A percentile compares a stretch with the other conserved stretches of the same genome.
phyloP scores from a whole-genome alignment of 1,140 invertebrate species.

The Drosophila yakuba region DNA sequence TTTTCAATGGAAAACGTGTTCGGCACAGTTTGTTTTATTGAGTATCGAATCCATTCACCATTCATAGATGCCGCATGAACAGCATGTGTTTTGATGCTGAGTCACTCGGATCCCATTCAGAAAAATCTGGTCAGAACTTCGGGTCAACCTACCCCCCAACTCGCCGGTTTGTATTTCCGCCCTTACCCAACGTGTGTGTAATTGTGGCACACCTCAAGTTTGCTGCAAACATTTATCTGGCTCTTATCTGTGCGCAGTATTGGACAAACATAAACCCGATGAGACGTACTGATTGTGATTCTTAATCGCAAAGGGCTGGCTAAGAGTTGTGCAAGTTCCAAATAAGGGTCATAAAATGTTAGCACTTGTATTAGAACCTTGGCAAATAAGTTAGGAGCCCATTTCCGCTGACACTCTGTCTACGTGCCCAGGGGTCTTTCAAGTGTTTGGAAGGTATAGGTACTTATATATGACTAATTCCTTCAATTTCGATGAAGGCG shows the following conservation, averaged over 20 bases:
- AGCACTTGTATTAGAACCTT: slow-evolving; percentile 3
- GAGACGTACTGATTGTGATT: not conserved
- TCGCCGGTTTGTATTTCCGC: not conserved
- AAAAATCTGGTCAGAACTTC: slow-evolving; percentile 2
- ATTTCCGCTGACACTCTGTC: slow-evolving; percentile 17
- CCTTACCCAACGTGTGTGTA: slow-evolving; percentile 25
- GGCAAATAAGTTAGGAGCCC: slow-evolving; percentile 4
- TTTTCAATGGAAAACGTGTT: slow-evolving; percentile 66
- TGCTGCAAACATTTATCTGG: not conserved
- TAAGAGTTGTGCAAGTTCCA: not conserved
- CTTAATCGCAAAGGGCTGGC: not conserved
- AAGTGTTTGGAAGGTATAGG: slow-evolving; percentile 10
- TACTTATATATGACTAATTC: slow-evolving; percentile 27
- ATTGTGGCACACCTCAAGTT: slow-evolving; percentile 15
- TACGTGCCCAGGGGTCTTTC: slow-evolving; percentile 16
- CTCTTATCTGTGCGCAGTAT: not conserved
- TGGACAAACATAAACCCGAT: slow-evolving; percentile 6
- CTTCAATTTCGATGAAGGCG: not conserved
- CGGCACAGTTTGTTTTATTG: slow-evolving; percentile 36
- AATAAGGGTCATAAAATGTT: not conserved
- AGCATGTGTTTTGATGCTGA: slow-evolving; percentile 50
- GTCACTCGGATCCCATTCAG: slow-evolving; percentile 41
- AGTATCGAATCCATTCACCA: slow-evolving; percentile 54
- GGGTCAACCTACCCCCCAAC: not conserved
- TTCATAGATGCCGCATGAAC: slow-evolving; percentile 26